phyloP scores from a whole-genome alignment of 2,113 vertebrate genomes.

The Corythornis vintsioides region DNA sequence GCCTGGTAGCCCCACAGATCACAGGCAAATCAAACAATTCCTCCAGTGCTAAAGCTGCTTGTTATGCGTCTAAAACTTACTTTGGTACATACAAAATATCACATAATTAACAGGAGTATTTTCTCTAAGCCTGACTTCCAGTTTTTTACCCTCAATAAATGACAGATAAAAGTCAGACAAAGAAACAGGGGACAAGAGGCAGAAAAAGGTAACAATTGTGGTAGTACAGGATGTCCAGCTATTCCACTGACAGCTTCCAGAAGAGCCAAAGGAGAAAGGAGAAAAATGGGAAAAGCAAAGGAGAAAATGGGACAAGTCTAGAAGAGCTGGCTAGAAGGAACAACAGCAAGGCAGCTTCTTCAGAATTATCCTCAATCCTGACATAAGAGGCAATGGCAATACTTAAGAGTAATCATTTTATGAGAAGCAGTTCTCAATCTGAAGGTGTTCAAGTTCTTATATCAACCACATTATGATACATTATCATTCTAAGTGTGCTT shows the following conservation, averaged over 20 bases:
- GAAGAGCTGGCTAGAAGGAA: neutral
- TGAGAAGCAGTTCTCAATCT: neutral
- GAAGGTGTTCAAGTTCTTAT: neutral
- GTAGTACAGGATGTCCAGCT: neutral
- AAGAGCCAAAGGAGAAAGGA: neutral
- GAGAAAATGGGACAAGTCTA: neutral
- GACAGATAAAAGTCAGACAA: neutral
- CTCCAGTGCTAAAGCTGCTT: neutral
- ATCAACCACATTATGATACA: neutral
- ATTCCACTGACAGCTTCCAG: neutral
- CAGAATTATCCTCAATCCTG: neutral
- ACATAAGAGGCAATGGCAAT: neutral
- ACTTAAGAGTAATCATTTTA: neutral
- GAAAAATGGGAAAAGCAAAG: neutral
- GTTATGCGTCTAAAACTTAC: neutral
- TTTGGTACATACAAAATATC: neutral
- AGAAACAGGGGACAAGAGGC: neutral
- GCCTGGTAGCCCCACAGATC: neutral
- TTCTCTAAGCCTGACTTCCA: accelerated
- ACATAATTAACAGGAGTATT: neutral
- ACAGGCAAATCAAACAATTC: neutral
- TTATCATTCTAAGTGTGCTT: neutral
- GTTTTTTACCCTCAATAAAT: neutral
- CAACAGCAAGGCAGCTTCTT: neutral
- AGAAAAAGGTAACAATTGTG: neutral